These are phyloP conservation scores for Paracentrotus lividus DNA, from an alignment of 53 echinoderm and acorn worm genomes.

Conservation along the genomic window DNA sequence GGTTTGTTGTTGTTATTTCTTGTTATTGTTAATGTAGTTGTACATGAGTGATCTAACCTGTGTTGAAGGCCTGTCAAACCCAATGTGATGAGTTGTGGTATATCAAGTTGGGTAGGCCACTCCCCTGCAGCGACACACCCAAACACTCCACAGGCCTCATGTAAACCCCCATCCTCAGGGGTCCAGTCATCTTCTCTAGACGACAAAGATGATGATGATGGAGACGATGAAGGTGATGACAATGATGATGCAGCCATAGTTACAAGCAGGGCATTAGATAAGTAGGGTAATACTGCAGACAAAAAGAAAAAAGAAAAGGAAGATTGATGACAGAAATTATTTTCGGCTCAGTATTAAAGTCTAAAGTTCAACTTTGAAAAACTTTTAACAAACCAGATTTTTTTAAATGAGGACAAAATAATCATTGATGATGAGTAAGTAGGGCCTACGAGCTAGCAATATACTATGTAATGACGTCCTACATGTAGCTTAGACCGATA, in stretches of 20 bases:
- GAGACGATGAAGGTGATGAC: background rate
- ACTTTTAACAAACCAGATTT: too few species aligned
- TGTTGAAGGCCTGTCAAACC: constrained; percentile 95
- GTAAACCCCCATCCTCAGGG: constrained; percentile 81
- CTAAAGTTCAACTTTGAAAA: too few species aligned
- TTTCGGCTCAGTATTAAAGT: too few species aligned
- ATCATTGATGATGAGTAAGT: too few species aligned
- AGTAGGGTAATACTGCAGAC: background rate
- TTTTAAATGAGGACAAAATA: too few species aligned
- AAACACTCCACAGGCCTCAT: constrained; percentile 98
- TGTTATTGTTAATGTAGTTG: too few species aligned
- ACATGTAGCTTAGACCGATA: too few species aligned
- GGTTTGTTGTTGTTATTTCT: too few species aligned
- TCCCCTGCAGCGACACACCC: constrained; percentile 92
- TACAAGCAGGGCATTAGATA: background rate
- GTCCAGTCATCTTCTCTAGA: constrained; percentile 37
- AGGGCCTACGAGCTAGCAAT: too few species aligned
- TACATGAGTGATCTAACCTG: constrained; percentile 71
- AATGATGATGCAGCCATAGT: background rate
- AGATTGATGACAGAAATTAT: background rate
- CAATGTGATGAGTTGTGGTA: constrained; percentile 89
- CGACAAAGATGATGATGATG: background rate
- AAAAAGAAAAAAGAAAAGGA: background rate
- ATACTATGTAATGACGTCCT: too few species aligned
- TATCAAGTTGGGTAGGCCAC: constrained; percentile 96